Evolutionary conservation across 2,888 invertebrate species (phyloP).

Genomic region (Ypsolopha scabrella): DNA sequence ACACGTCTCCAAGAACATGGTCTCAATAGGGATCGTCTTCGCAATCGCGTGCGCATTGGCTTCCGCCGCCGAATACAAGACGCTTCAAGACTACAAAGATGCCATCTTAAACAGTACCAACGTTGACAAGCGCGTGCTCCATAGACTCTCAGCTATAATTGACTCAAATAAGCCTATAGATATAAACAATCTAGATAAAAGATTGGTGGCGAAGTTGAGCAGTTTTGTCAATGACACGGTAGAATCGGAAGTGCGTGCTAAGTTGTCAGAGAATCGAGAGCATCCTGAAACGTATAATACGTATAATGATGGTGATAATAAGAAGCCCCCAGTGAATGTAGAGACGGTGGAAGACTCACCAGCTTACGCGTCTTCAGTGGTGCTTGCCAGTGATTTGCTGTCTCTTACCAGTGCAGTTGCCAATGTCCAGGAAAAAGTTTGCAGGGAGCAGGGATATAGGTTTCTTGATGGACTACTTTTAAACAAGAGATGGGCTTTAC

Average conservation of each 20-base stretch:
- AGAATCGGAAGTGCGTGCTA: slow-evolving; percentile 9
- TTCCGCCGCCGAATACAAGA: slow-evolving; percentile 23
- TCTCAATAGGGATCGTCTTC: slow-evolving; percentile 29
- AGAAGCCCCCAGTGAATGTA: slow-evolving; percentile 18
- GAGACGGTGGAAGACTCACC: slow-evolving; percentile 51
- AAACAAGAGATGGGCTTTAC: slow-evolving; percentile 69
- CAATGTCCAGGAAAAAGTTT: slow-evolving; percentile 50
- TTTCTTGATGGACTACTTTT: slow-evolving; percentile 57
- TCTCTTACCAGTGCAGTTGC: slow-evolving; percentile 59
- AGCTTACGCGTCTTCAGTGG: slow-evolving; percentile 59
- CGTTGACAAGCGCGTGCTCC: slow-evolving; percentile 29
- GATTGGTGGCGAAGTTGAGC: slow-evolving; percentile 33
- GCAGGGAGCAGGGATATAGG: slow-evolving; percentile 59
- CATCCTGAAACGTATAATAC: slow-evolving; percentile 19
- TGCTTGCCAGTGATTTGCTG: slow-evolving; percentile 57
- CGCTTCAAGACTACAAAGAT: slow-evolving; percentile 1
- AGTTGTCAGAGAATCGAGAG: slow-evolving; percentile 9
- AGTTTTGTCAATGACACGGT: slow-evolving; percentile 22
- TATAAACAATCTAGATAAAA: slow-evolving; percentile 30
- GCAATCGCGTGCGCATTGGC: slow-evolving; percentile 40
- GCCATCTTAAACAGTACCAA: slow-evolving; percentile 27
- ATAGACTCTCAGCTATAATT: slow-evolving; percentile 26
- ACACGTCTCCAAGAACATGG: slow-evolving; percentile 41
- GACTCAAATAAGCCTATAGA: slow-evolving; percentile 35
- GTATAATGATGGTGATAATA: slow-evolving; percentile 19